These are phyloP conservation scores for Oreonectes daqikongensis DNA, from an alignment of 2,797 vertebrate species.

Conservation along the genomic window DNA sequence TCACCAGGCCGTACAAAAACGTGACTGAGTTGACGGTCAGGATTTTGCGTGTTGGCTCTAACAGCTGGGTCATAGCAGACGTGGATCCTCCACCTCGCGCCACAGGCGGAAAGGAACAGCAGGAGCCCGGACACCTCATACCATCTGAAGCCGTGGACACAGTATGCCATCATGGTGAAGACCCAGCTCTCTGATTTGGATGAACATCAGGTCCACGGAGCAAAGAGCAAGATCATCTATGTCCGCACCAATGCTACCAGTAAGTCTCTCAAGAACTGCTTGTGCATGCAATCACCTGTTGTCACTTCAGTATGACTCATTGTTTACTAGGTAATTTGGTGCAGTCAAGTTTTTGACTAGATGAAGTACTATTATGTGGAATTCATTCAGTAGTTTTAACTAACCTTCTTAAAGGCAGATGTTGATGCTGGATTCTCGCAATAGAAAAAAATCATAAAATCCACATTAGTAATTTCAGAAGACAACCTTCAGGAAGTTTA, in stretches of 20 bases:
- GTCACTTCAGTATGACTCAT: too few relatives aligned
- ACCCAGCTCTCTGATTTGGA: constrained; percentile 93
- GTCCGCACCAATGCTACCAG: constrained; percentile 92
- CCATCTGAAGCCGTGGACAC: constrained; percentile 94
- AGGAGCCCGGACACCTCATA: constrained; percentile 87
- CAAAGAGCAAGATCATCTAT: constrained; percentile 95
- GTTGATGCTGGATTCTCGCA: not conserved
- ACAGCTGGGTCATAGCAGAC: constrained; percentile 97
- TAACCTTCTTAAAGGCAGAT: too few relatives aligned
- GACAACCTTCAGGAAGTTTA: not conserved
- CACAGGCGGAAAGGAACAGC: constrained; percentile 78
- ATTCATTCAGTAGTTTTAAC: too few relatives aligned
- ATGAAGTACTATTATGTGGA: too few relatives aligned
- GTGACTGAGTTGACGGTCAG: constrained; percentile 97
- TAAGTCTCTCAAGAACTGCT: constrained; percentile 77
- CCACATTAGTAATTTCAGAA: not conserved
- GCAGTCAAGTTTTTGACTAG: too few relatives aligned
- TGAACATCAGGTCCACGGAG: constrained; percentile 88
- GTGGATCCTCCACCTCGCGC: constrained; percentile 87
- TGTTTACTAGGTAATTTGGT: too few relatives aligned
- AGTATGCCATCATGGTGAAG: constrained; percentile 97
- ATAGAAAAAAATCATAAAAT: not conserved
- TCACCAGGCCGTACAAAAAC: constrained; percentile 86
- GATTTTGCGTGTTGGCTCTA: constrained; percentile 96
- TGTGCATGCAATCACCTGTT: too few relatives aligned